Evolutionary conservation across 1,140 invertebrate genomes (phyloP).

Genomic region (Trigoniulus corallinus): DNA sequence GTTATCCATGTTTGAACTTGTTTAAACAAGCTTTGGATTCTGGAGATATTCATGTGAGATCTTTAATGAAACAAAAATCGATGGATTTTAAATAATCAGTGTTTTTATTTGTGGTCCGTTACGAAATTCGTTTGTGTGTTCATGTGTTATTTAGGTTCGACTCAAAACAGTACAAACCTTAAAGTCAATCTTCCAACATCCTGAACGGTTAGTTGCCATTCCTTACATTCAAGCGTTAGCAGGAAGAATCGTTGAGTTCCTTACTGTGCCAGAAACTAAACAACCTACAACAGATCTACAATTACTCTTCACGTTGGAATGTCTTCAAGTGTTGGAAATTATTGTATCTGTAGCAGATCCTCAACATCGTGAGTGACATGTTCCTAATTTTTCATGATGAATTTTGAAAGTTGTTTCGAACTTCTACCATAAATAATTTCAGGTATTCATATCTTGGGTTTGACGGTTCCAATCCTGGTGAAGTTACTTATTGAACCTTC

Average conservation of each 20-base stretch:
- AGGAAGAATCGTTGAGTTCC: constrained; percentile 27
- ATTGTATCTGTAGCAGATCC: constrained; percentile 54
- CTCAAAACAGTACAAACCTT: constrained; percentile 62
- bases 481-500: constrained; percentile 57
- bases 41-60: constrained; percentile 40
- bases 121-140: too few relatives aligned
- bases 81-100: too few relatives aligned
- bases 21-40: constrained; percentile 74
- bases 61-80: too few relatives aligned
- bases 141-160: constrained; percentile 34
- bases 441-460: constrained; percentile 75
- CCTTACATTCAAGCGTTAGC: constrained; percentile 68
- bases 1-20: constrained; percentile 85
- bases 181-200: constrained; percentile 50
- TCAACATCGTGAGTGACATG: constrained; percentile 47
- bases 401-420: background rate
- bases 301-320: constrained; percentile 36
- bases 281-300: constrained; percentile 16
- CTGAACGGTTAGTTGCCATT: constrained; percentile 46
- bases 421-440: constrained; percentile 18
- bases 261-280: constrained; percentile 10
- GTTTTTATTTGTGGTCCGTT: too few relatives aligned
- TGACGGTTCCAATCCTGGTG: constrained; percentile 74
- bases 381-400: too few relatives aligned
- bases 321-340: constrained; percentile 48